Conservation (phyloP, 2,888 invertebrate species). For the Gastrophysa polygoni region DNA sequence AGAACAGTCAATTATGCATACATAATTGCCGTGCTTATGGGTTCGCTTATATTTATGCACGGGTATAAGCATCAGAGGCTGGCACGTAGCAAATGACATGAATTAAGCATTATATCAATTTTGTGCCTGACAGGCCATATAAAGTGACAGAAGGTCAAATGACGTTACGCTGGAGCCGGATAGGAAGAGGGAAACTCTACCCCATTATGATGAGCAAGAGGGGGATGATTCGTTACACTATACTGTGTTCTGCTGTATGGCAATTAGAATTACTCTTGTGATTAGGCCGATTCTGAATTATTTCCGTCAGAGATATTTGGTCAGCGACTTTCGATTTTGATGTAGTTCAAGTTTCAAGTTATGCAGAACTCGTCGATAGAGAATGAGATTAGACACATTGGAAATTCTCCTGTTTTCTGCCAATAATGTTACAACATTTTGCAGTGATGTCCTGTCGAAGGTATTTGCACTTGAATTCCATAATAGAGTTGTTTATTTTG, state of each 20-base stretch:
- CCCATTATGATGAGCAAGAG: constrained; percentile 35
- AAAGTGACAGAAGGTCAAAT: constrained; percentile 59
- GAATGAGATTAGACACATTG: too few species aligned
- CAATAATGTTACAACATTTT: too few species aligned
- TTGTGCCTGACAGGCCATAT: constrained; percentile 57
- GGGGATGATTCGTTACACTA: constrained; percentile 39
- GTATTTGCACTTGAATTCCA: too few species aligned
- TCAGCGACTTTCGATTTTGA: too few species aligned
- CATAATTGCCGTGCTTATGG: constrained; percentile 42
- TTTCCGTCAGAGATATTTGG: background rate
- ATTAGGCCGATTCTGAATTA: constrained; percentile 15
- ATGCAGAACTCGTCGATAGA: too few species aligned
- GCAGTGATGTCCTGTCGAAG: too few species aligned
- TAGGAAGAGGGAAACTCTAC: constrained; percentile 31
- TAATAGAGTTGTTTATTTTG: too few species aligned
- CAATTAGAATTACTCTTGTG: constrained; percentile 29
- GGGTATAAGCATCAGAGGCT: constrained; percentile 50
- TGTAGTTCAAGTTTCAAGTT: too few species aligned
- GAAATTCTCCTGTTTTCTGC: too few species aligned
- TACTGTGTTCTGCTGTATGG: constrained; percentile 21
- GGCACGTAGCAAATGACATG: constrained; percentile 53
- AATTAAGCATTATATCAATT: constrained; percentile 59
- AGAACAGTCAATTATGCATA: constrained; percentile 51
- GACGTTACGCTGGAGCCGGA: constrained; percentile 43
- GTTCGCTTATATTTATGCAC: constrained; percentile 49